These are phyloP conservation scores for Venturia canescens DNA, from an alignment of 1,140 invertebrate genomes.

Conservation along the genomic window DNA sequence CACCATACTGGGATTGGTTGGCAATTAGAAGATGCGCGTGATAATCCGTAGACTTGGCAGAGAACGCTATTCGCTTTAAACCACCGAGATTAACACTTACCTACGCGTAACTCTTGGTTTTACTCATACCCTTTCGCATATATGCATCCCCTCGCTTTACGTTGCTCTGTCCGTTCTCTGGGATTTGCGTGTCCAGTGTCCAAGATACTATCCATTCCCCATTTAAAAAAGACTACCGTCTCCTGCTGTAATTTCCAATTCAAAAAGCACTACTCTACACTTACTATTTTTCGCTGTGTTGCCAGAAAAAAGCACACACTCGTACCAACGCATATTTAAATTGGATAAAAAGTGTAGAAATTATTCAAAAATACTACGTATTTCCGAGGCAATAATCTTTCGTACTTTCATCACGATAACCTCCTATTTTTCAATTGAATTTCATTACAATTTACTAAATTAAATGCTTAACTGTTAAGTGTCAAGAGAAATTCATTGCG, in stretches of 20 bases:
- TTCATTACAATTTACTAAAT: not conserved
- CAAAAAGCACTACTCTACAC: no score
- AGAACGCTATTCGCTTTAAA: conserved; percentile 72
- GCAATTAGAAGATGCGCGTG: conserved; percentile 77
- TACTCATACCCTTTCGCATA: conserved; percentile 49
- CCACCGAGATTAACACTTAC: conserved; percentile 77
- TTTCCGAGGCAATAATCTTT: no score
- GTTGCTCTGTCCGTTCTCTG: not conserved
- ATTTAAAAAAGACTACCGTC: no score
- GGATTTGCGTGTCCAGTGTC: conserved; percentile 2
- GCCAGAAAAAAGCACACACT: no score
- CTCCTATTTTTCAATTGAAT: not conserved
- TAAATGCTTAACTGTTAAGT: not conserved
- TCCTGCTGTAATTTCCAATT: no score
- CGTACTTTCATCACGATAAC: no score
- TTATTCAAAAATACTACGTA: no score
- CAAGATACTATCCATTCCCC: not conserved
- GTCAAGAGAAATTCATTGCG: conserved; percentile 11
- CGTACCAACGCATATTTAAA: no score
- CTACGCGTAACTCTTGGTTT: conserved; percentile 72
- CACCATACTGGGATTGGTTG: conserved; percentile 71
- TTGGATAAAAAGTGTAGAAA: no score
- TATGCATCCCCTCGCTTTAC: conserved; percentile 52
- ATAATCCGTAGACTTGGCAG: conserved; percentile 77
- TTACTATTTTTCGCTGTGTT: no score